Conservation (phyloP, 2,888 invertebrate genomes). For the Pasiphila rectangulata region DNA sequence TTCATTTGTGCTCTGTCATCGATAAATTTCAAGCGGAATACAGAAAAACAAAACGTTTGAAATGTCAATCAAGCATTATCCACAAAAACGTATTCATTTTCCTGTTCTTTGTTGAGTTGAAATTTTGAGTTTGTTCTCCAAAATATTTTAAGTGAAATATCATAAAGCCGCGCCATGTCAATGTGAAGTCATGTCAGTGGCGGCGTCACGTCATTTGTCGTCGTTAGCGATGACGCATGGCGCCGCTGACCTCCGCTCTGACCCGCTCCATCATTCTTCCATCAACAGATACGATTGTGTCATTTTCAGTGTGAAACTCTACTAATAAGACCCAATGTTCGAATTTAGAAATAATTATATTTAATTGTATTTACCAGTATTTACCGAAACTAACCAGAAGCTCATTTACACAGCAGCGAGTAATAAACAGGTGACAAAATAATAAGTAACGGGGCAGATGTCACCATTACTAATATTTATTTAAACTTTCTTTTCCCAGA, state of each 20-base stretch:
- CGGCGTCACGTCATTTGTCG: constrained; percentile 75
- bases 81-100: not conserved
- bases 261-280: constrained; percentile 74
- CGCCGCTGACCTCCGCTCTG: constrained; percentile 66
- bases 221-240: constrained; percentile 79
- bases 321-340: constrained; percentile 16
- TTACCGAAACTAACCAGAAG: constrained; percentile 12
- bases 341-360: constrained; percentile 10
- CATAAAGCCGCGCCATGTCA: constrained; percentile 7
- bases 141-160: constrained; percentile 3
- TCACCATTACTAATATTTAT: constrained; percentile 39
- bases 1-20: constrained; percentile 32
- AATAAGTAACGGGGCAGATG: constrained; percentile 54
- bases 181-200: constrained; percentile 44
- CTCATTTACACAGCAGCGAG: constrained; percentile 10
- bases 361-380: not conserved
- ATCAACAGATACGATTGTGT: constrained; percentile 46
- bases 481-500: constrained; percentile 72
- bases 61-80: constrained; percentile 12
- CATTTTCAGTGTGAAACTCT: constrained; percentile 18
- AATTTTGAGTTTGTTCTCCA: not conserved
- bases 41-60: constrained; percentile 16
- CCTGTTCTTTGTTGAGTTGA: not conserved
- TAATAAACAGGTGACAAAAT: constrained; percentile 55
- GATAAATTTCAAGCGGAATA: constrained; percentile 25